Base-by-base conservation (phyloP, 2,888 invertebrate species). In the Aleiodes alternator region DNA sequence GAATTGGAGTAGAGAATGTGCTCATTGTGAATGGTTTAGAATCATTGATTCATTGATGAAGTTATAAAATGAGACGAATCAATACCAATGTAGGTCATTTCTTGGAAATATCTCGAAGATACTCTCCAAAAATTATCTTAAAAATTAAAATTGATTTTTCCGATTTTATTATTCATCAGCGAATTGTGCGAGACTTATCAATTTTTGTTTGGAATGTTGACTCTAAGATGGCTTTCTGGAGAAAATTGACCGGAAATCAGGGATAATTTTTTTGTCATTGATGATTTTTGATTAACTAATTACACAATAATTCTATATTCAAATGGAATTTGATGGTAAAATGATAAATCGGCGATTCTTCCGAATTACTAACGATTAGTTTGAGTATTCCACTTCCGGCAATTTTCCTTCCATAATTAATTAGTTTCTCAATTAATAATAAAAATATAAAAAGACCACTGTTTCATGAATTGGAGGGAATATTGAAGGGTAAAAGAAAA, bases 211-310 rank as follows among this genome's bases (percentile, higher is more conserved):
- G 57, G 51, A 53, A 69, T 72, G 70, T 75, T 64, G 61, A 72
- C 69, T 56, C 16, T 61, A 51, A 61, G 59, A 72, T 68, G 8
- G 29, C 14, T 14, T 23, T 73, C 76, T 68, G 74, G 75, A 76
- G 38, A 50, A 75, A 79, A 78, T 78, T 74, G 68, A 78, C 78
- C 81, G 80, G 80, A 69, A 81, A 81, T 80, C 81, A 81, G 81
- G 81, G 81, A 80, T 79, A 73, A 76, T 70, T 73, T 70, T 76
- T 77, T 69, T 23, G 23, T 23, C 16, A 14, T 55, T 31, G 11
- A 31, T n/a, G 31, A 29, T 9, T 59, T 23, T 59, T 59, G 6
- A n/a, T 5, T 16, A 55, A 16, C 14, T 74, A 34, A 12, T 69
- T 75, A 72, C 8, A 16, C 6, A 53, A 9, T 34, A 23, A 50